These are phyloP conservation scores for Candoia aspera DNA, from an alignment of 2,113 vertebrate genomes.

Conservation along the genomic window DNA sequence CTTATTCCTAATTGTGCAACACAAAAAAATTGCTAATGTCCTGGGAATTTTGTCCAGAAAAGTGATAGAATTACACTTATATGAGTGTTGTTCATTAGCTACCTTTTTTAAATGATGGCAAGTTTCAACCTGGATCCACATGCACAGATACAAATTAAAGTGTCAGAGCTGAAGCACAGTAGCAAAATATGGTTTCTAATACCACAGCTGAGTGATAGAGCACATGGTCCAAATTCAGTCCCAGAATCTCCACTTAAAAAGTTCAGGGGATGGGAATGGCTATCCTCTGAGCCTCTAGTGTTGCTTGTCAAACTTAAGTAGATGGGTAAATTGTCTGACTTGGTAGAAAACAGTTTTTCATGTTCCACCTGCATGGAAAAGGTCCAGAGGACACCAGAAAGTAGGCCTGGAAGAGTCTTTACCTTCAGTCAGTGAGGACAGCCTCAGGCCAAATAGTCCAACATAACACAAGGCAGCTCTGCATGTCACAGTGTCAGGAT, in stretches of 20 bases:
- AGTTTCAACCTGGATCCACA: neutral
- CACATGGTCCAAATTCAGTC: neutral
- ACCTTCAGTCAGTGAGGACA: neutral
- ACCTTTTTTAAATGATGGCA: neutral
- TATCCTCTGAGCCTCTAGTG: neutral
- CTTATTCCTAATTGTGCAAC: constrained; percentile 18
- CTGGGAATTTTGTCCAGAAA: constrained; percentile 21
- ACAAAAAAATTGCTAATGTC: constrained; percentile 15
- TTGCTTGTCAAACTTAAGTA: neutral
- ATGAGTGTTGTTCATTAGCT: neutral
- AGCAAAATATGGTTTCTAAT: neutral
- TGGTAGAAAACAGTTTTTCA: neutral
- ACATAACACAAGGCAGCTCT: neutral
- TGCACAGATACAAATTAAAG: neutral
- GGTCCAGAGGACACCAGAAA: neutral
- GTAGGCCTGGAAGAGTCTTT: neutral
- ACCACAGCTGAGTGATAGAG: neutral
- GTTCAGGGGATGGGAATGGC: neutral
- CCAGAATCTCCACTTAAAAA: neutral
- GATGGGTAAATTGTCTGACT: neutral
- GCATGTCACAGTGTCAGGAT: neutral
- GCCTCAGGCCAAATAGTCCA: neutral
- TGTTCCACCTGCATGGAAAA: neutral
- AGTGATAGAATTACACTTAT: constrained; percentile 7
- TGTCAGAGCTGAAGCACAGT: neutral